A percentile compares a stretch with the other conserved stretches of the same genome.
Evolutionary conservation across 2,888 invertebrate species (phyloP).

Genomic region (Ectropis crepuscularia): DNA sequence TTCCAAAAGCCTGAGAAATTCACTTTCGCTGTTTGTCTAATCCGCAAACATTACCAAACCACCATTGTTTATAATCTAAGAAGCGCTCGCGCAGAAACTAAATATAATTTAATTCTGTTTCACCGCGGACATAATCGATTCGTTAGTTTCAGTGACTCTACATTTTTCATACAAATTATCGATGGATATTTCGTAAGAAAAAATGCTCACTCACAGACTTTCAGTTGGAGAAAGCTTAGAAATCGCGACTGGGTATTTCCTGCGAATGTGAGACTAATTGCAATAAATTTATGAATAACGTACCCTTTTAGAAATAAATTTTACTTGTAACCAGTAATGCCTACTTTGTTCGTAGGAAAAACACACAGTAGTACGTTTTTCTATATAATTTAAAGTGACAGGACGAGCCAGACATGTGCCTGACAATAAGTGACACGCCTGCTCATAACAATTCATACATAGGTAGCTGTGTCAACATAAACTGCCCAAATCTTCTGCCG

Average conservation of each 20-base stretch:
- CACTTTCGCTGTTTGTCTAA: conserved; percentile 73
- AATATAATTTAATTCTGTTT: conserved; percentile 19
- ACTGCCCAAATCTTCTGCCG: too few relatives aligned
- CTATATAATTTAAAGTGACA: too few relatives aligned
- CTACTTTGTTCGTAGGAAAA: too few relatives aligned
- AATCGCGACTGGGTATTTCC: conserved; percentile 11
- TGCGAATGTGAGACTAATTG: conserved; percentile 1
- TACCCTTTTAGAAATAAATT: not conserved
- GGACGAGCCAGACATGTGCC: too few relatives aligned
- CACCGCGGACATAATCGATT: conserved; percentile 21
- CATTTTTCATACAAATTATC: conserved; percentile 18
- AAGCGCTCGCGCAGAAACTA: conserved; percentile 30
- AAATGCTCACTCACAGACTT: conserved; percentile 16
- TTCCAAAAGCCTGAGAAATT: conserved; percentile 74
- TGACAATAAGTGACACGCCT: too few relatives aligned
- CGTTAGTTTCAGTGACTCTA: conserved; percentile 32
- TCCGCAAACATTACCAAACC: conserved; percentile 42
- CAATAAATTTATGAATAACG: not conserved
- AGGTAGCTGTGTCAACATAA: too few relatives aligned
- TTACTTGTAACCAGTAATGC: too few relatives aligned
- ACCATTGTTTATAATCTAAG: conserved; percentile 42
- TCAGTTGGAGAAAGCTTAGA: conserved; percentile 22
- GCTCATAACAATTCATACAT: not conserved
- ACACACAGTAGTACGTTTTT: not conserved
- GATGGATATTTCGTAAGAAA: conserved; percentile 2